Base-by-base conservation (phyloP, 1,140 invertebrate species). In the Himalopsyche phryganea region DNA sequence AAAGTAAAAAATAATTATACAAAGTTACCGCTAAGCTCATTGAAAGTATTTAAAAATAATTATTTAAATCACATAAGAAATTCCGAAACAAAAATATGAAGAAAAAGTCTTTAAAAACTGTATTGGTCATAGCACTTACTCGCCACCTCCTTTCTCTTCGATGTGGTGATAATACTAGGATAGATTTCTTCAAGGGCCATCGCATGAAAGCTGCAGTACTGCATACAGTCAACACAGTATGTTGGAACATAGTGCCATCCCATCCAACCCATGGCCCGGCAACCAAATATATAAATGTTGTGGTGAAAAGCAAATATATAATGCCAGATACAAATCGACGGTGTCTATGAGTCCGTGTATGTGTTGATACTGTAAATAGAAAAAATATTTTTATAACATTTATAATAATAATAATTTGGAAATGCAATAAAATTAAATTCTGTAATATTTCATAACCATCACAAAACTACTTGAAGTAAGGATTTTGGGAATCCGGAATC, bases 241-340 rank as follows among this genome's bases (percentile, higher is more conserved):
- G 19, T 44, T 54, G 55, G 1, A 35, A 36, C 9, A 49, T n/a
- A 7, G 41, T 40, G 7, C 38, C 51, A 14, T 54, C 44, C 50
- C 50, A 58, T 1, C 56, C 56, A 5, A 55, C 13, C 61, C 61
- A 63, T 7, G 56, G 48, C 0, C 61, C 56, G 13, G 56, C 50
- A 11, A 59, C 33, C 17, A 55, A 36, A 44, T 63, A 63, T 32
- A 63, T 59, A 14, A 55, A 51, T 5, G 61, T 55, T 5, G 49
- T 17, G 6, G 50, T 17, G 41, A 36, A 57, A 14, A 58, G 32
- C 17, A 48, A 19, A 19, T 45, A 45, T 45, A 17, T 19, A 45
- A 53, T 53, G 11, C 50, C 50, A 5, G 50, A 53, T n/a, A 53
- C 50, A 10, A 53, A 53, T 17, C 50, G n/a, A 11, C 50, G 20